These are phyloP conservation scores for Psittacula echo DNA, from an alignment of 2,797 vertebrate genomes.

Conservation along the genomic window DNA sequence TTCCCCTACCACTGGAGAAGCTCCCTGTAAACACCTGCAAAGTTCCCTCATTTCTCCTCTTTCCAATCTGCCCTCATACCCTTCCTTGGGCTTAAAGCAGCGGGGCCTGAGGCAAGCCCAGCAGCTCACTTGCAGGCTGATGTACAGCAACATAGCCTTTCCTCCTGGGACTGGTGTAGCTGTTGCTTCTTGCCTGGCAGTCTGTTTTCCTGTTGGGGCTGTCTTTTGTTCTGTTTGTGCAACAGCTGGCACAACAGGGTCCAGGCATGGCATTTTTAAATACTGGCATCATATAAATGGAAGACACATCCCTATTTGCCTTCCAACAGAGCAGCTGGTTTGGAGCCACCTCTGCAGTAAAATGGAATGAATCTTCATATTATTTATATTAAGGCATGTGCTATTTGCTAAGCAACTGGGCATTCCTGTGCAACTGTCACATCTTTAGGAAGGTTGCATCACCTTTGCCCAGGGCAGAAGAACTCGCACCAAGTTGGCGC, in stretches of 20 bases:
- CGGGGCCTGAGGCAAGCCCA: fast-evolving
- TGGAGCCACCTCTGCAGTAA: background rate
- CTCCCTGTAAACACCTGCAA: background rate
- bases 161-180: fast-evolving
- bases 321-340: background rate
- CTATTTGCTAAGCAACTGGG: background rate
- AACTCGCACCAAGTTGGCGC: fast-evolving
- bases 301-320: background rate
- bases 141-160: background rate
- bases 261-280: background rate
- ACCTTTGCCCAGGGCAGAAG: background rate
- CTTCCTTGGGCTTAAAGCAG: background rate
- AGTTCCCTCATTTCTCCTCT: background rate
- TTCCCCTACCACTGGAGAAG: background rate
- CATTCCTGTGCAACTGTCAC: background rate
- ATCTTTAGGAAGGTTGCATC: background rate
- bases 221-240: background rate
- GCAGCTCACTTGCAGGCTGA: background rate
- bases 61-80: fast-evolving
- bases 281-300: background rate
- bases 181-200: background rate
- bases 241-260: background rate
- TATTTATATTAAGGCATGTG: background rate
- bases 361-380: background rate
- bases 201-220: background rate